Base-by-base conservation (phyloP, 1,140 invertebrate genomes). In the Listronotus oregonensis region DNA sequence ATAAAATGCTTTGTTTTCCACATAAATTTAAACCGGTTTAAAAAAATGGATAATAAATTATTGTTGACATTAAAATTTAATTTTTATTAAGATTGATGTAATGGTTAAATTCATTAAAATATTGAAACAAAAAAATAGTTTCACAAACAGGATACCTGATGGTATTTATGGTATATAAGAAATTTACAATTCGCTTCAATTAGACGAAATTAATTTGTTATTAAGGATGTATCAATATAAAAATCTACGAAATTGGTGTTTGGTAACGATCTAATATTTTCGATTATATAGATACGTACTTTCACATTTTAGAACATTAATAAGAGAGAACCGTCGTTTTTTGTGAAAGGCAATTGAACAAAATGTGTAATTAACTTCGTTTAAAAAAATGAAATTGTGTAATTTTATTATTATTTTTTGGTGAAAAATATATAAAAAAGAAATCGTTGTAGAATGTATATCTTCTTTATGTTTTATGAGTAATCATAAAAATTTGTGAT, bases 161-260 rank as follows among this genome's bases (percentile, higher is more conserved):
- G 14, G 9, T 27, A 27, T 27, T 27, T 18, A 56, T 56, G 42
- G 42, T 15, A 56, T 15, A 56, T 18, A 56, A 56, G 31, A 54
- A 54, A 54, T 54, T 54, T 34, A 14, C 51, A 37, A 54, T 54
- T 27, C n/a, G 14, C 6, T 49, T 15, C 17, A 49, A 56, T 56
- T 56, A 56, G 18, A n/a, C 2, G 11, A n/a, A 40, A 56, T 56
- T 56, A 56, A 56, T 18, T 56, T 43, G 27, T 40, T 56, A 56
- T 56, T 56, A 56, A 56, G 54, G 17, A 43, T 56, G 39, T 40
- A 56, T 56, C 54, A 56, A 27, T 27, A 56, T 56, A 52, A 49
- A 49, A 49, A 15, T 15, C 46, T 49, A 21, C 46, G 46, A 49
- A 49, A 49, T 49, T 17, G 46, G 46, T 49, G 46, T 49, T 49